These are phyloP conservation scores for Stenodera caucasica DNA, from an alignment of 2,888 invertebrate genomes.

Conservation along the genomic window DNA sequence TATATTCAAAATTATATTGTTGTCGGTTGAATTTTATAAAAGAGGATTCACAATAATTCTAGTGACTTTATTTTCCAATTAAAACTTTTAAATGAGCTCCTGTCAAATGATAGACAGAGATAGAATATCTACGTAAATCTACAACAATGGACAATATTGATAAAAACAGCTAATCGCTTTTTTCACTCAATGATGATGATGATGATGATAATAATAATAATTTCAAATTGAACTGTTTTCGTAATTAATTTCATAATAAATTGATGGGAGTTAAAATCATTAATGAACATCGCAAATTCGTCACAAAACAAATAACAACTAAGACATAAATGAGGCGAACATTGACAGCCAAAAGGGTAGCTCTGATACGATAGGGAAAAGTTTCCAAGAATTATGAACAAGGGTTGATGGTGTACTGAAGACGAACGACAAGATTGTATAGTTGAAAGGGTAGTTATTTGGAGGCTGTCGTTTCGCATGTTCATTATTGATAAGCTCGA, in stretches of 20 bases:
- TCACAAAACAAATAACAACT: background rate
- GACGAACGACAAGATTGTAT: background rate
- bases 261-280: background rate
- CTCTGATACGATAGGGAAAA: background rate
- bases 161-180: background rate
- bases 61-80: conserved; percentile 4
- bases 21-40: background rate
- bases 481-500: conserved; percentile 26
- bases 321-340: background rate
- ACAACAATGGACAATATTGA: too few species aligned
- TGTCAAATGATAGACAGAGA: background rate
- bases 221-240: too few species aligned
- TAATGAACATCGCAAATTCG: background rate
- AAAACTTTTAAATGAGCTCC: conserved; percentile 2
- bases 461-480: conserved; percentile 21
- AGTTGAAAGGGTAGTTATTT: background rate
- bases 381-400: background rate
- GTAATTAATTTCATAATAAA: background rate
- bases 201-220: too few species aligned
- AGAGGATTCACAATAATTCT: background rate
- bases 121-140: background rate
- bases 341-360: background rate
- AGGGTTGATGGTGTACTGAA: background rate
- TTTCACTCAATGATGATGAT: too few species aligned
- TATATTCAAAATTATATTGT: background rate